Conservation (phyloP, 1,140 invertebrate genomes). For the Andricus grossulariae region DNA sequence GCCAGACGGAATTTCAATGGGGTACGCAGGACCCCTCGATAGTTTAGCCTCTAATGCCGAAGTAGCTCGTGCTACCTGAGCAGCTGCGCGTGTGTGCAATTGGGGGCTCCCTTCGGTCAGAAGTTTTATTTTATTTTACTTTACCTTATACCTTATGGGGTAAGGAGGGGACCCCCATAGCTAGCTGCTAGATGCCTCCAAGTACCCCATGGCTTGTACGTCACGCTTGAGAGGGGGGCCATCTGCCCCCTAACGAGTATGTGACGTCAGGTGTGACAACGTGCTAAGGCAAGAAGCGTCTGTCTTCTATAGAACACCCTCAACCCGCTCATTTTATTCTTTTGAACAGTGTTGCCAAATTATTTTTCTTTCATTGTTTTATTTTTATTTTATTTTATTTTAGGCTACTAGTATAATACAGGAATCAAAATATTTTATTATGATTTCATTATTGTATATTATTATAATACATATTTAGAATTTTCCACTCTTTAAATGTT, state of each 20-base stretch:
- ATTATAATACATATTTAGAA: too few species aligned
- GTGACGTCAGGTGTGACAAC: constrained; percentile 76
- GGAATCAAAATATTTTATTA: too few species aligned
- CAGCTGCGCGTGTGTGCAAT: constrained; percentile 67
- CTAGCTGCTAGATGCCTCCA: constrained; percentile 58
- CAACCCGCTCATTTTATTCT: constrained; percentile 9
- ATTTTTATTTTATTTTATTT: too few species aligned
- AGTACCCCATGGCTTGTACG: constrained; percentile 67
- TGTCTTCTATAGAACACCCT: constrained; percentile 44
- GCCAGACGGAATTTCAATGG: constrained; percentile 65
- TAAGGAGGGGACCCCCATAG: constrained; percentile 49
- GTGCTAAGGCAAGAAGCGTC: constrained; percentile 56
- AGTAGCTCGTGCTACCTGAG: constrained; percentile 75
- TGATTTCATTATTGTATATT: too few species aligned
- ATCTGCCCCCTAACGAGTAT: constrained; percentile 74
- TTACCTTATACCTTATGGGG: constrained; percentile 70
- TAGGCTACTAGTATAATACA: too few species aligned
- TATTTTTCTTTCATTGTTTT: neutral
- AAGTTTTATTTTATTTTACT: constrained; percentile 71
- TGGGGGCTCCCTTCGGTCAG: constrained; percentile 58
- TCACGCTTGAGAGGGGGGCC: constrained; percentile 74
- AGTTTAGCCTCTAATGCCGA: constrained; percentile 66
- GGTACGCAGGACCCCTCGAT: constrained; percentile 54
- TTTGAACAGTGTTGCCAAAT: constrained; percentile 1
- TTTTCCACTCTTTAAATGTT: too few species aligned